Evolutionary conservation across 1,140 invertebrate genomes (phyloP).

Genomic region (Drosophila ercepeae): DNA sequence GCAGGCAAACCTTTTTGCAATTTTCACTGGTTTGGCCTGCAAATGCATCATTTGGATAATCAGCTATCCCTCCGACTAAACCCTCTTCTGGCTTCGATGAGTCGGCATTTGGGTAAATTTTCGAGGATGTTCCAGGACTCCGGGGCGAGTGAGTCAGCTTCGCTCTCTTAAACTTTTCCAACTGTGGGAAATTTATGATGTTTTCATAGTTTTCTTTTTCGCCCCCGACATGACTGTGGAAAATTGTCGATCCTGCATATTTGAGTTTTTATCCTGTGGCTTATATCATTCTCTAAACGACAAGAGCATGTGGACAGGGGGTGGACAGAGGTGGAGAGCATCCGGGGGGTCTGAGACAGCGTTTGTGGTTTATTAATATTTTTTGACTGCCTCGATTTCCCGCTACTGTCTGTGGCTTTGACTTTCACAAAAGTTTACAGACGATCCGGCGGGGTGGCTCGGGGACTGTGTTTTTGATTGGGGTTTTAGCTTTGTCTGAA

Average conservation of each 20-base stretch:
- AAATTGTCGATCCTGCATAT: conserved; percentile 65
- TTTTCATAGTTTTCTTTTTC: conserved; percentile 56
- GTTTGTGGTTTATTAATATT: conserved; percentile 63
- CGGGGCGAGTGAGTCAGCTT: conserved; percentile 39
- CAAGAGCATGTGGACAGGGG: too few relatives aligned
- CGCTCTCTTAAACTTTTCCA: conserved; percentile 47
- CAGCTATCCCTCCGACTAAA: conserved; percentile 18
- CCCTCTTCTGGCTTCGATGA: conserved; percentile 10
- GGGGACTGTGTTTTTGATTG: conserved; percentile 47
- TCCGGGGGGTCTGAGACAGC: conserved; percentile 33
- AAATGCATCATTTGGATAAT: conserved; percentile 61
- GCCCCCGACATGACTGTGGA: conserved; percentile 27
- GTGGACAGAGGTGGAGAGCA: not conserved
- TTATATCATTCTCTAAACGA: conserved; percentile 49
- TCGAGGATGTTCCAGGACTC: not conserved
- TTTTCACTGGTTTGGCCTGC: conserved; percentile 30
- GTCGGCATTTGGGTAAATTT: not conserved
- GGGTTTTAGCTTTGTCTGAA: conserved; percentile 47
- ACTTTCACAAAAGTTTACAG: conserved; percentile 55
- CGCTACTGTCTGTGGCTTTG: conserved; percentile 58
- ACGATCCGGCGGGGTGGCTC: conserved; percentile 26
- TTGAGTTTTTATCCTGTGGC: conserved; percentile 62
- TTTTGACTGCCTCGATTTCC: conserved; percentile 41
- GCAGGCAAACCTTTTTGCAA: conserved; percentile 30
- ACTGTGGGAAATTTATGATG: conserved; percentile 62